Base-by-base conservation (phyloP, 2,113 vertebrate species). In the Oreochromis spilurus region DNA sequence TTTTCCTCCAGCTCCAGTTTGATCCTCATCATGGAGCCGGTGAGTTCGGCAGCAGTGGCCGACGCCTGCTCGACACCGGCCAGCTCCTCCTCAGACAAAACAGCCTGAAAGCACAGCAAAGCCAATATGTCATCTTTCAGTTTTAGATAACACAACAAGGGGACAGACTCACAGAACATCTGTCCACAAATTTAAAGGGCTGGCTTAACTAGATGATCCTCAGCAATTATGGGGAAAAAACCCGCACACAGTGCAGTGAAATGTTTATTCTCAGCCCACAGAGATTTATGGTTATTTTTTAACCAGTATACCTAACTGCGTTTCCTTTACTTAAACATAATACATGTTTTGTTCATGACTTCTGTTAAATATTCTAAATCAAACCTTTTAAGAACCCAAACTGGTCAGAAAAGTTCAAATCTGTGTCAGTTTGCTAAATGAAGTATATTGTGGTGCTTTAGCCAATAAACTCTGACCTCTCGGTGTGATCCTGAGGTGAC, bases 1-100 rank as follows among this genome's bases (percentile, higher is more conserved):
- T 99, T 98, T 96, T 99, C 98, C 89, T 98, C 97, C 91, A 98
- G 95, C 90, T 99, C 98, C 94, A 99, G 92, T 88, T 96, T 97
- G 90, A 98, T 95, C 84, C 96, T 97, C 97, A 97, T 95, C 94
- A 97, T 95, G 54, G 97, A 97, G 13, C 95, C 87, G 0, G 95
- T 97, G 90, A 96, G 96, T 54, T 97, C 97, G 0, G 97, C 97
- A 5, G 97, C 97, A 13, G 97, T 96, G 80, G 97, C 97, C 0
- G 97, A 96, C 0, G 92, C 95, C 17, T 97, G 97, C 72, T 98
- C 98, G 14, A 95, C 95, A 0, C 94, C 95, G 2, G 91, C 93
- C 81, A 95, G 93, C 86, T 98, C 97, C 58, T 97, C 97, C 87
- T 98, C 97, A 0, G 90, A 96, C 52, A 97, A 13, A n/a, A 96